Base-by-base conservation (phyloP, 2,888 invertebrate genomes). In the Sthenelais limicola region DNA sequence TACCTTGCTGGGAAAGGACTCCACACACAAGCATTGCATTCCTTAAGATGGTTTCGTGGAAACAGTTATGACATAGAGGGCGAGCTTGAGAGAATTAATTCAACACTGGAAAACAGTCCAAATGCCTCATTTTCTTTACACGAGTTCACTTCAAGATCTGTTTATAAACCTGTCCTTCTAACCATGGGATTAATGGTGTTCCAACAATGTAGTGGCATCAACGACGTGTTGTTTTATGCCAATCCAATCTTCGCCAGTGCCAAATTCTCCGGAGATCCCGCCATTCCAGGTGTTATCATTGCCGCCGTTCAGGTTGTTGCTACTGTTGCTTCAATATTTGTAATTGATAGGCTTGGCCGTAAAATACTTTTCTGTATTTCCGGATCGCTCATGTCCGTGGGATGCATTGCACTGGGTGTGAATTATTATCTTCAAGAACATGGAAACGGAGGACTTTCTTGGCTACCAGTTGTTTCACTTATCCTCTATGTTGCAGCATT, bases 161-260 rank as follows among this genome's bases (percentile, higher is more conserved):
- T n/a, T n/a, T n/a, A 15, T 5, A 28, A 47, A n/a, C 70, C 70
- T 1, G 33, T 70, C 30, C 38, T 70, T 28, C 28, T 70, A 38
- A 70, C 51, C 15, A 24, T 70, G 18, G 38, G 54, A 9, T n/a
- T 70, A 3, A 52, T 70, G 70, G 52, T 38, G 18, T 51, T 54
- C 33, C 70, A 70, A 43, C 70, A 70, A 28, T 33, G 30, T 26
- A 70, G 70, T 24, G 70, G 70, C 21, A 54, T 70, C 52, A 54
- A 54, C 51, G 35, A 38, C 9, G 21, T 70, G 33, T 35, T 70
- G 18, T 70, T 70, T 35, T 70, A 70, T 56, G 56, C 70, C 24
- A 43, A 54, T 18, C 51, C 49, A 12, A 70, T 70, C 24, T n/a
- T n/a, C n/a, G n/a, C n/a, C n/a, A n/a, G n/a, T n/a, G n/a, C n/a